Evolutionary conservation across 1,140 invertebrate species (phyloP), one percentile per base, ranked within the genome.

Genomic region (Chironomus striatipennis): DNA sequence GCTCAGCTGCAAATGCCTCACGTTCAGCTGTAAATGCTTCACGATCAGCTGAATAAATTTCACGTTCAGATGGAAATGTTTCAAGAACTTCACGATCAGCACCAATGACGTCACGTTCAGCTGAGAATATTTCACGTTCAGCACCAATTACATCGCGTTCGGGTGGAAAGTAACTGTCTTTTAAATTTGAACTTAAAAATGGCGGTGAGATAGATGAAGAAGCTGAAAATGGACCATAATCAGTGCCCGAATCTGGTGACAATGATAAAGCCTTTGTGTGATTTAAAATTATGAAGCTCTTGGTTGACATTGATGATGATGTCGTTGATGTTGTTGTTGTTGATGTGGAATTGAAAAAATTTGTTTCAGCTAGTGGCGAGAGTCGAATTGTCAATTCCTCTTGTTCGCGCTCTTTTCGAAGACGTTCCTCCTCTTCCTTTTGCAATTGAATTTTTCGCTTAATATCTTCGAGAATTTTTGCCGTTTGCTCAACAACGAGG

Each of bases 361-460:
- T 57, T 34, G 24, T 34, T 34, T 34, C 24, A 34, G 24, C 24
- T 34, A 34, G 5, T 34, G 24, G 24, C 24, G 24, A 34, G 1
- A 34, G 24, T 2, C 10, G 47, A 1, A n/a, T 10, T 57, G 47
- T 12, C n/a, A n/a, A 57, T 57, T 57, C 47, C 9, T n/a, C 10
- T 2, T 12, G 9, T 57, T 70, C 65, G 6, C 17, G 65, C 18
- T 70, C 20, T 70, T 70, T 6, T 70, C n/a, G 9, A 12, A 57
- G n/a, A 57, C 65, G 65, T 20, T 70, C 17, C 18, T 70, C 65
- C 18, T 70, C 65, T 70, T 70, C 65, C 18, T 70, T 70, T 70
- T 70, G 65, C 17, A 20, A 12, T 20, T 70, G 65, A 70, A 70
- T 70, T 70, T 70, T 70, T 7, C 65, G 65, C 18, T 70, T 70